Percentiles rank a stretch among this genome's conserved stretches.
Evolutionary conservation across 2,113 vertebrate species (phyloP).

Genomic region (Tiliqua scincoides): DNA sequence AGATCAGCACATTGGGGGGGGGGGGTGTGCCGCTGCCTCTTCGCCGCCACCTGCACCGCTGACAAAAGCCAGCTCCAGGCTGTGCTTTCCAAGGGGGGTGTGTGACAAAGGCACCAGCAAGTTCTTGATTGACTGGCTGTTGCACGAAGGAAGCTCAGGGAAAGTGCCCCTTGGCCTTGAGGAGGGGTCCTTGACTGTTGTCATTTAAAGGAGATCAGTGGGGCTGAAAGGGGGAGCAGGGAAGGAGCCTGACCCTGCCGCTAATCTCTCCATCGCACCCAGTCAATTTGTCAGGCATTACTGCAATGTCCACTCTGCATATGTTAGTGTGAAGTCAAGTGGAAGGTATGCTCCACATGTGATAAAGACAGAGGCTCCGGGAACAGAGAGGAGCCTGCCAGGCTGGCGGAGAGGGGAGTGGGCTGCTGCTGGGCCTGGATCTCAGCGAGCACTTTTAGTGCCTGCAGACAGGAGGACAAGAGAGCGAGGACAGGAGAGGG

Average conservation of each 20-base stretch:
- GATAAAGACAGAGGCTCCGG: conserved; percentile 56
- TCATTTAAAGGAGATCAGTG: background rate
- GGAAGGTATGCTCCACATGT: conserved; percentile 58
- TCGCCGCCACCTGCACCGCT: rapidly evolving
- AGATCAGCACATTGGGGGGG: no score
- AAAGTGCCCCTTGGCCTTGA: background rate
- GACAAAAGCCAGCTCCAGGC: no score
- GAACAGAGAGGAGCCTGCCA: conserved; percentile 8
- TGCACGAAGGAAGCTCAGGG: background rate
- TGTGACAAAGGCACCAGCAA: background rate
- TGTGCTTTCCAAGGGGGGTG: background rate
- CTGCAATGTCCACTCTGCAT: conserved; percentile 31
- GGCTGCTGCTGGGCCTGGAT: background rate
- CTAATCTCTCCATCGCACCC: conserved; percentile 32
- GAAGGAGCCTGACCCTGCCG: background rate
- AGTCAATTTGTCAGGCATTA: conserved; percentile 60
- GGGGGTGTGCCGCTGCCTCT: background rate
- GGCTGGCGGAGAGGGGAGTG: conserved; percentile 29
- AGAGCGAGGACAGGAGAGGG: background rate
- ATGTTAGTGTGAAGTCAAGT: conserved; percentile 60
- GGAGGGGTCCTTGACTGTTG: rapidly evolving
- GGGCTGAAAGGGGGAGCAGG: background rate
- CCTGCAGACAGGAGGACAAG: background rate
- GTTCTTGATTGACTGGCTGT: rapidly evolving
- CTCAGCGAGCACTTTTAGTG: background rate